Evolutionary conservation across 2,888 invertebrate species (phyloP), one percentile per base, ranked within the genome.

Genomic region (Drosophila austrosaltans): DNA sequence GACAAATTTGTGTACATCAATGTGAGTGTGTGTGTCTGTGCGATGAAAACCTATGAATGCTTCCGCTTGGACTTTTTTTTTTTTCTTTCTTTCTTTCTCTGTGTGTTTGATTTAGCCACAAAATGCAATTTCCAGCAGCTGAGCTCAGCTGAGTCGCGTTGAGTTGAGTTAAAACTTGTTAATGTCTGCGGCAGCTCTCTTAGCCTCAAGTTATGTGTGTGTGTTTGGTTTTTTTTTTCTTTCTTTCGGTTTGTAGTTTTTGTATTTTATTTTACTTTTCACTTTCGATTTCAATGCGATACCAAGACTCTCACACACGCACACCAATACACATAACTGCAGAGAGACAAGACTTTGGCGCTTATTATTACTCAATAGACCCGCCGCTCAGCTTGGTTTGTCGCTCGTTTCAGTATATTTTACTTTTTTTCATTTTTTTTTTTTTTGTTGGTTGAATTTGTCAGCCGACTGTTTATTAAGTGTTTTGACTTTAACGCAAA

Each of bases 391-490:
- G 71, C 63, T 63, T 60, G 59, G 56, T 58, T 67, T 66, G 61
- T 67, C 59, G 58, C 61, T 30, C 39, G 12, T 56, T 39, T 16
- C 58, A 76, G 75, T 70, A n/a, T 40, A 53, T 53, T 69, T 78
- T 77, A 74, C 82, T 86, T 87, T 88, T 87, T 48, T 48, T 25
- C 25, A 25, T 48, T 25, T 88, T 88, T 86, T 87, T n/a, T 88
- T 87, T 48, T 48, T 48, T 48, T 48, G 22, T 25, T 48, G 48
- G 48, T 48, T 25, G 79, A 84, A 87, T 87, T 87, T 87, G 89
- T 89, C 89, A 82, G 80, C 86, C 80, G 78, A 84, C 89, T 84
- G 89, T 83, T 90, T 90, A 90, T 89, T 89, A 87, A 88, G 79
- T 87, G 86, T 88, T 87, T 90, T 78, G 90, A 83, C 79, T 82